Base-by-base conservation (phyloP, 2,888 invertebrate species). In the Erebia palarica region DNA sequence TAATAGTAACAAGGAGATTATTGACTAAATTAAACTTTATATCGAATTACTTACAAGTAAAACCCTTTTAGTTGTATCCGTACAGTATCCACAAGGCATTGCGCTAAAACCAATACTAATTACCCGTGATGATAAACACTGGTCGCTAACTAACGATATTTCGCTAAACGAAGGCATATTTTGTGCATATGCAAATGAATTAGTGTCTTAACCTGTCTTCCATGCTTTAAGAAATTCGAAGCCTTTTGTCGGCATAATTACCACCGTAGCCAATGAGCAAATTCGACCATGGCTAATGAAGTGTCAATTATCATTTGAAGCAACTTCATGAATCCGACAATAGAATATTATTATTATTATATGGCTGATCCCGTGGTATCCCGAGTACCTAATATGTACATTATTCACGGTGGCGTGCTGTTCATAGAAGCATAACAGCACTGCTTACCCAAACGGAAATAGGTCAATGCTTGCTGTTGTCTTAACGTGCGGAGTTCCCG, bases 11-110 rank as follows among this genome's bases (percentile, higher is more conserved):
- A 27, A 0, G 3, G 27, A 27, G 27, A 4, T 27, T 4, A 5
- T n/a, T n/a, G 4, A 53, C 2, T n/a, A 16, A 16, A 53, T 16
- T n/a, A 49, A 49, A 49, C 13, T n/a, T 9, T 16, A 16, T 51
- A n/a, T 51, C 14, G 49, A 7, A 21, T 55, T 44, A 88, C 92
- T 92, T 77, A 93, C 92, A 83, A 87, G 85, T 44, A 92, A 77
- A 68, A 84, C 86, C 55, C 76, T 83, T 74, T 87, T 93, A 1
- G 90, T 80, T 4, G 87, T 90, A 7, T 88, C 81, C 77, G 86
- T 88, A 68, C 84, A 92, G 80, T 92, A 93, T 75, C 92, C 92
- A 81, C 92, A 93, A 55, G 92, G 92, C 92, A 93, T 92, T 80
- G 78, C 79, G 10, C 13, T 14, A 67, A 72, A 60, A 51, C 36